A percentile compares a stretch with the other conserved stretches of the same genome.
Conservation (phyloP, 2,113 vertebrate species). For the Psilopsiagon aurifrons region DNA sequence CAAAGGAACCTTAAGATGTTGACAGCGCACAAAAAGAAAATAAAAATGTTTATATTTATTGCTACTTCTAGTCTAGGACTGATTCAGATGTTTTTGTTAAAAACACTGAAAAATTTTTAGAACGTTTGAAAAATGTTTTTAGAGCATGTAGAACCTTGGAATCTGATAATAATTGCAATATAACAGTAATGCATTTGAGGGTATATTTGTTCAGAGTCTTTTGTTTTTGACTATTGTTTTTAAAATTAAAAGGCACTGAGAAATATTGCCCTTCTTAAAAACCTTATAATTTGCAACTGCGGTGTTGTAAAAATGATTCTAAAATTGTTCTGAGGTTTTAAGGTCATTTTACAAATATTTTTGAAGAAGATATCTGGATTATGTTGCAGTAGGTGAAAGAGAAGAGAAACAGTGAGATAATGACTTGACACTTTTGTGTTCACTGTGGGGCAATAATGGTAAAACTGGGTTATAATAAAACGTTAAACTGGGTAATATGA, state of each 20-base stretch:
- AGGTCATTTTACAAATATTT: not conserved
- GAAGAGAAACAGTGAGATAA: not conserved
- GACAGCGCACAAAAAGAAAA: not conserved
- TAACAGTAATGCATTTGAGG: not conserved
- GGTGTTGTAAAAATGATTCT: not conserved
- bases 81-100: not conserved
- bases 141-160: not conserved
- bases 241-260: not conserved
- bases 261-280: not conserved
- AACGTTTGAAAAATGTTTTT: not conserved
- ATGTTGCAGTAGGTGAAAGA: accelerated
- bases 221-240: not conserved
- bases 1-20: not conserved
- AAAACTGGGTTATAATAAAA: too few relatives aligned
- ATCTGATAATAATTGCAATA: not conserved
- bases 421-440: not conserved
- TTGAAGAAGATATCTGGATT: not conserved
- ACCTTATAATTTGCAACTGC: not conserved
- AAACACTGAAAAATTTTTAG: not conserved
- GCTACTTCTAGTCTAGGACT: not conserved
- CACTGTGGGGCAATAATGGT: not conserved
- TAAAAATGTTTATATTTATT: not conserved
- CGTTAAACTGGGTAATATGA: not conserved
- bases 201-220: not conserved
- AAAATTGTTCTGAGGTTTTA: not conserved